Conservation (phyloP, 2,888 invertebrate species). For the Drosophila mercatorum region DNA sequence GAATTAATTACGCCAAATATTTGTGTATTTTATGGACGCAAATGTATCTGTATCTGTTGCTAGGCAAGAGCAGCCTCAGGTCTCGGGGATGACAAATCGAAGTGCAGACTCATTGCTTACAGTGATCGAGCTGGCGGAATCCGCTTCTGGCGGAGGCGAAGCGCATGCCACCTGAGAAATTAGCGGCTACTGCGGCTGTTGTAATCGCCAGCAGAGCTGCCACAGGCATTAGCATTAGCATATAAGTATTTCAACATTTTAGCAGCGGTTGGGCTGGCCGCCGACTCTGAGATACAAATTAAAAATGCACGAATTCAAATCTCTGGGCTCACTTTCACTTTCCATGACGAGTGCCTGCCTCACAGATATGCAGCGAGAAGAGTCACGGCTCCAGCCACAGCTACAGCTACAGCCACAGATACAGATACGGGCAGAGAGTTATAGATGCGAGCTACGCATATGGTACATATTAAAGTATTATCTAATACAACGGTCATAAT, state of each 20-base stretch:
- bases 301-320: conserved; percentile 67
- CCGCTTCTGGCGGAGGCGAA: not conserved
- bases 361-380: conserved; percentile 61
- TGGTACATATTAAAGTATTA: conserved; percentile 59
- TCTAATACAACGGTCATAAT: conserved; percentile 67
- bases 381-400: conserved; percentile 30
- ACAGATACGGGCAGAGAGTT: conserved; percentile 12
- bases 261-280: conserved; percentile 43
- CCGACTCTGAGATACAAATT: conserved; percentile 59
- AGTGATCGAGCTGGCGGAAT: not conserved
- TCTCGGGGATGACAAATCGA: not conserved
- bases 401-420: conserved; percentile 11
- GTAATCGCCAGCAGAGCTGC: conserved; percentile 40
- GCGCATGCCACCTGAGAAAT: conserved; percentile 27
- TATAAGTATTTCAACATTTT: conserved; percentile 56
- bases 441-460: conserved; percentile 24
- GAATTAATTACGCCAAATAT: conserved; percentile 1
- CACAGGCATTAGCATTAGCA: conserved; percentile 54
- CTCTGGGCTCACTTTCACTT: conserved; percentile 68
- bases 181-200: conserved; percentile 29
- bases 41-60: conserved; percentile 12
- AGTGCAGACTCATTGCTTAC: not conserved
- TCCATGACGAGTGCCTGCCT: conserved; percentile 40
- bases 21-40: conserved; percentile 2
- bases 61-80: not conserved